Evolutionary conservation across 2,113 vertebrate species (phyloP).

Genomic region (Pterocles gutturalis): DNA sequence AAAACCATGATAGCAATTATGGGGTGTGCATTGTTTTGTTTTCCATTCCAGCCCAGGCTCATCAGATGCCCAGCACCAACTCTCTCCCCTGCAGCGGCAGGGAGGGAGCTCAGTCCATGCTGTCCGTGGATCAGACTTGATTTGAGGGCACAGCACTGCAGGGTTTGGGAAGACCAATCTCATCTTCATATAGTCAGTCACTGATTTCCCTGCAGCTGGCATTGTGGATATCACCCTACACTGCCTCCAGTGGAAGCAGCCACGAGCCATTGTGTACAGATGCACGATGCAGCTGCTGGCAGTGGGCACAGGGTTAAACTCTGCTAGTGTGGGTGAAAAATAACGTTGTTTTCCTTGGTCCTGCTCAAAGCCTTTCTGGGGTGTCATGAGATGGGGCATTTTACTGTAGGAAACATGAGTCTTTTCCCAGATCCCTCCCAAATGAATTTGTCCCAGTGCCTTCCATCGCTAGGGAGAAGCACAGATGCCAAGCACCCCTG

Average conservation of each 20-base stretch:
- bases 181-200: not conserved
- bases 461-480: not conserved
- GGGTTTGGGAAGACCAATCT: not conserved
- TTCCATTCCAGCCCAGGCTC: not conserved
- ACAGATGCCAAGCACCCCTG: not conserved
- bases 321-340: not conserved
- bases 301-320: not conserved
- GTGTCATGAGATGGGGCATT: not conserved
- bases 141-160: not conserved
- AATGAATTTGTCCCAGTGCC: not conserved
- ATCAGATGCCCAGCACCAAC: accelerated
- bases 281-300: not conserved
- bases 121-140: not conserved
- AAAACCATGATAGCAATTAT: not conserved
- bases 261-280: not conserved
- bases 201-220: not conserved
- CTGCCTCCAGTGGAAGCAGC: not conserved
- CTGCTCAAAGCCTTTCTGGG: not conserved
- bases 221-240: not conserved
- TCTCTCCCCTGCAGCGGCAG: accelerated
- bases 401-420: not conserved
- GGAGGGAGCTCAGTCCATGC: not conserved
- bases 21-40: not conserved
- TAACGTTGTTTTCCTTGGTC: not conserved
- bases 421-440: accelerated